Evolutionary conservation across 2,888 invertebrate genomes (phyloP).

Genomic region (Lasius fuliginosus): DNA sequence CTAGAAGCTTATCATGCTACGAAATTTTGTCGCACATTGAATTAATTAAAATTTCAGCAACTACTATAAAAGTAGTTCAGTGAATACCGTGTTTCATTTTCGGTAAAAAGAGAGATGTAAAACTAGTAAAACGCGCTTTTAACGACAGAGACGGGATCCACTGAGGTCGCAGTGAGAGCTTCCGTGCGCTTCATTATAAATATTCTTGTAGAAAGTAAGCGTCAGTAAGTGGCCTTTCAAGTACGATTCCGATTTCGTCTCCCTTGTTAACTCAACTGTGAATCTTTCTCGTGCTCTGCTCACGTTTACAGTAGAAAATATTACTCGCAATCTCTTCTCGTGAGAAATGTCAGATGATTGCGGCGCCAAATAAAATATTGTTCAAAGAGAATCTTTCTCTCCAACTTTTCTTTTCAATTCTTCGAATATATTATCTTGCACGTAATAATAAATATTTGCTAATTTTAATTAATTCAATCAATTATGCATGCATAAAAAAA

Average conservation of each 20-base stretch:
- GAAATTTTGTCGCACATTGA: background rate
- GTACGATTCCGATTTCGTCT: constrained; percentile 60
- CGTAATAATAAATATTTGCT: background rate
- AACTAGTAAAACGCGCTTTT: background rate
- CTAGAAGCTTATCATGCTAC: background rate
- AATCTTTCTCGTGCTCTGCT: constrained; percentile 30
- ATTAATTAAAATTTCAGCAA: constrained; percentile 4
- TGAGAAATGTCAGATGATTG: background rate
- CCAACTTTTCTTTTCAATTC: background rate
- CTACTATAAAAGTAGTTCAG: background rate
- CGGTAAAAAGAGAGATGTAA: background rate
- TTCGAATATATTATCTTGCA: background rate
- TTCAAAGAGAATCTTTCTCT: background rate
- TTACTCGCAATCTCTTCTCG: constrained; percentile 9
- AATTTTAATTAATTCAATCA: too few species aligned
- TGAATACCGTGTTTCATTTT: background rate
- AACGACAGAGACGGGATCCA: background rate
- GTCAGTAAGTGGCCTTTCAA: constrained; percentile 60
- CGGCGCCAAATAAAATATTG: constrained; percentile 7
- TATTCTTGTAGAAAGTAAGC: constrained; percentile 66
- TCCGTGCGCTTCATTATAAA: constrained; percentile 45
- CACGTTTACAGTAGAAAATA: constrained; percentile 22
- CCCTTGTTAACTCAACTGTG: constrained; percentile 53
- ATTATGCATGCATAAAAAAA: background rate
- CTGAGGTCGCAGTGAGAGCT: constrained; percentile 43